These are phyloP conservation scores for Lepidocolaptes lacrymiger DNA, from an alignment of 2,797 vertebrate species.

Conservation along the genomic window DNA sequence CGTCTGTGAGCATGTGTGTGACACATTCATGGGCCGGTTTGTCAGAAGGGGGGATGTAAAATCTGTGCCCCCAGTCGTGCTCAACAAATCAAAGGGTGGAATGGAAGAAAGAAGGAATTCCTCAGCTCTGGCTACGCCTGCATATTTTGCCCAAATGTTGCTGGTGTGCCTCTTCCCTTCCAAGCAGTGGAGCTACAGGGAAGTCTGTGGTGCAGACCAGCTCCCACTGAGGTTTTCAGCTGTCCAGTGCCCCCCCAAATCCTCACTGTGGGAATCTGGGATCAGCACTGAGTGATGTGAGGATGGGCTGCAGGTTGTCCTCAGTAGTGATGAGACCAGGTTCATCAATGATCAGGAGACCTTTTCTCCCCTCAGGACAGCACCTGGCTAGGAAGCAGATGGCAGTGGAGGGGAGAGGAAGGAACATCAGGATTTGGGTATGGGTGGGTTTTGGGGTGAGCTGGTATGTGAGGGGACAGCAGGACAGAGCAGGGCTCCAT, in stretches of 20 bases:
- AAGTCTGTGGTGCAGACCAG: not conserved
- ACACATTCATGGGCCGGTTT: not conserved
- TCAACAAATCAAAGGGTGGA: conserved; percentile 30
- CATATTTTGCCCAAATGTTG: conserved; percentile 41
- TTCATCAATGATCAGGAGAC: not conserved
- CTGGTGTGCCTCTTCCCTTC: accelerated
- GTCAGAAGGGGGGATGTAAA: not conserved
- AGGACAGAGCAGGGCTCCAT: not conserved
- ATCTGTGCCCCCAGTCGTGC: not conserved
- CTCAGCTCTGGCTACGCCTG: not conserved
- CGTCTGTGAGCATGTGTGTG: not conserved
- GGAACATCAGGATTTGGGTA: accelerated
- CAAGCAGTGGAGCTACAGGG: accelerated
- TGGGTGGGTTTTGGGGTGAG: not conserved
- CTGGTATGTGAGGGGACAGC: not conserved
- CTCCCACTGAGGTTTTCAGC: accelerated
- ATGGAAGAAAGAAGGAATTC: conserved; percentile 11
- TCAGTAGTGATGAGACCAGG: accelerated
- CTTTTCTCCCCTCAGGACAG: not conserved
- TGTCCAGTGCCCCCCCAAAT: not conserved
- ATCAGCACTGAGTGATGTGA: accelerated
- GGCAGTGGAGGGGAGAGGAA: not conserved
- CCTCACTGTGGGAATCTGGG: accelerated
- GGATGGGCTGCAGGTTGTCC: not conserved
- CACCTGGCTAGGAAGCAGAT: not conserved